phyloP scores from a whole-genome alignment of 2,797 vertebrate species.

The Numenius phaeopus region DNA sequence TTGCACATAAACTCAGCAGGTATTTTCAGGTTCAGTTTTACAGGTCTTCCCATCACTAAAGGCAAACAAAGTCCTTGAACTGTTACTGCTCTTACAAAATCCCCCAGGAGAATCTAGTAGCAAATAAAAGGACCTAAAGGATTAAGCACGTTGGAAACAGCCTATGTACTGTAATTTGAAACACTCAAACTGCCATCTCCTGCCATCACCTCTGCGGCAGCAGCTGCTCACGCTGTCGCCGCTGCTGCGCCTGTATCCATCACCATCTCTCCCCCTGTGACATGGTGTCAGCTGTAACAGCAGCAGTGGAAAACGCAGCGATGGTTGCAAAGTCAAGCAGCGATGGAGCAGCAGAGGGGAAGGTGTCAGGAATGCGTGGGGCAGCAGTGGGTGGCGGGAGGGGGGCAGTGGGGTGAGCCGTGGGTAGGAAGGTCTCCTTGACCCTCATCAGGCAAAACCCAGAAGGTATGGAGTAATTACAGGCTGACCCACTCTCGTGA shows the following conservation, averaged over 20 bases:
- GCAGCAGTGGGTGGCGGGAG: accelerated
- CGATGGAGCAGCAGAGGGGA: accelerated
- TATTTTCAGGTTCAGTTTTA: background rate
- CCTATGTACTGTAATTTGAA: background rate
- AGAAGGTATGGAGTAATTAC: background rate
- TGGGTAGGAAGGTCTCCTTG: accelerated
- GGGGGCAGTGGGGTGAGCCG: accelerated
- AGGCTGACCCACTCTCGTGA: background rate
- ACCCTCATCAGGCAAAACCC: accelerated
- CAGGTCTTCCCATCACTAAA: background rate
- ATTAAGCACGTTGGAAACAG: background rate
- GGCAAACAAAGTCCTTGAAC: background rate
- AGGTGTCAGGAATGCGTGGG: accelerated
- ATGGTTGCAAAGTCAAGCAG: accelerated
- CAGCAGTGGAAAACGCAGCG: accelerated
- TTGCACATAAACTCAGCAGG: background rate
- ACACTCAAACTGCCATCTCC: background rate
- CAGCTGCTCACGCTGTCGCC: background rate
- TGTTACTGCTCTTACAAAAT: background rate
- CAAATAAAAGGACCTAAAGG: background rate
- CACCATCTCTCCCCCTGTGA: background rate
- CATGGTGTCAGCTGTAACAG: accelerated
- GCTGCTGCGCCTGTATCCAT: accelerated
- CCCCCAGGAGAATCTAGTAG: background rate
- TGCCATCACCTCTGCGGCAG: background rate